Evolutionary conservation across 2,797 vertebrate genomes (phyloP), one percentile per base, ranked within the genome.

Genomic region (Tapera naevia): DNA sequence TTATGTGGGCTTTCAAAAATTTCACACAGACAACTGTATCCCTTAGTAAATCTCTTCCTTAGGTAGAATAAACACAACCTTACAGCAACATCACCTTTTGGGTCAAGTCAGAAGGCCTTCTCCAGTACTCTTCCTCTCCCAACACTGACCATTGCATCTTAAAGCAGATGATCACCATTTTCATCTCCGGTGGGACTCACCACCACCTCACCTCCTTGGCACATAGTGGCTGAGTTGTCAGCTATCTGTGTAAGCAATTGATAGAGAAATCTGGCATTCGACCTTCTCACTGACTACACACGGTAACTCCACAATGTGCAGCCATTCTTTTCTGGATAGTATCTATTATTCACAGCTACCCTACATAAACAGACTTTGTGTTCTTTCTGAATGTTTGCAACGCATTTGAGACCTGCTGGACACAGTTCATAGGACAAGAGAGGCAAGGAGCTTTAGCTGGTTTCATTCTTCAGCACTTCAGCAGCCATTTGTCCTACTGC

Each of bases 361-460:
- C 73, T 46, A 85, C 69, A 87, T 80, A 86, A 92, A 96, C 97
- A 86, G 73, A 39, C 65, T 70, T 95, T 71, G 56, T 78, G 65
- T 30, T 89, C 37, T 37, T 80, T 57, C 67, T 37, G 57, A 86
- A 80, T 74, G n/a, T 78, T 88, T 94, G 71, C 65, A 78, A n/a
- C 3, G 9, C 32, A 8, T 2, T 56, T 53, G 62, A 80, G 87
- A 86, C 69, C 66, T 67, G 48, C 73, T 71, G 76, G 86, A 88
- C 5, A 23, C 35, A 86, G 41, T 62, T 88, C 79, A 61, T 35
- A 57, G 88, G 30, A 21, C 28, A 80, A 80, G 0, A 27, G 23
- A 4, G 41, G 14, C 10, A 14, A 17, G 23, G 17, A 6, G 24
- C 21, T 79, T 80, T 11, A 78, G 76, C 51, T 70, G 46, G 51